Evolutionary conservation across 2,113 vertebrate genomes (phyloP), one percentile per base, ranked within the genome.

Genomic region (Tachysurus fulvidraco): DNA sequence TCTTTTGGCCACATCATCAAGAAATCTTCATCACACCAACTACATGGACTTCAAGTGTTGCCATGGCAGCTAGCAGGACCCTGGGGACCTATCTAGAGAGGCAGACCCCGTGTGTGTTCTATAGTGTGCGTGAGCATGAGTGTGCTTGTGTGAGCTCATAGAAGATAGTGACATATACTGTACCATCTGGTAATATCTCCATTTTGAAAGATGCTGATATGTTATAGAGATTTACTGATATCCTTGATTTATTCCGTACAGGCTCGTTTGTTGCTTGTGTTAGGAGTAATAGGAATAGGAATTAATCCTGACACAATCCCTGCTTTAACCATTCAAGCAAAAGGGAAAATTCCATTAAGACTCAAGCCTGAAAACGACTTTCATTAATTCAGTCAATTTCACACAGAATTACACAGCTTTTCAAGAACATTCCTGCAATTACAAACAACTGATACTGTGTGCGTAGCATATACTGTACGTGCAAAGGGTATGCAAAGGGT

Each of bases 21-120:
- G 54, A 41, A 50, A 87, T 54, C 62, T 30, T 82, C 44, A 74
- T 82, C 67, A 62, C 28, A 73, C 59, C n/a, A 23, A 23, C 79
- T 55, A 23, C 23, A 30, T 46, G 46, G 65, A 85, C 79, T 73
- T 74, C n/a, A 83, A 62, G n/a, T 67, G 80, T 87, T 87, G 30
- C 86, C 71, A 87, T 87, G 80, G 80, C 80, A 87, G 80, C 86
- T 44, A 73, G 44, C 59, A 64, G 57, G 78, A 82, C 79, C 44
- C 67, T 5, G 55, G 65, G n/a, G 86, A 86, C 85, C 64, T 57
- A 64, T 71, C 25, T 59, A 46, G 14, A 36, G 30, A 64, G 64
- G 55, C 83, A 81, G 52, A 46, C 28, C 55, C 60, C 16, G 21
- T 50, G 28, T 60, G 30, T 36, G 54, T 57, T 77, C 21, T 50